Conservation (phyloP, 2,888 invertebrate species). For the Cataglyphis livida region DNA sequence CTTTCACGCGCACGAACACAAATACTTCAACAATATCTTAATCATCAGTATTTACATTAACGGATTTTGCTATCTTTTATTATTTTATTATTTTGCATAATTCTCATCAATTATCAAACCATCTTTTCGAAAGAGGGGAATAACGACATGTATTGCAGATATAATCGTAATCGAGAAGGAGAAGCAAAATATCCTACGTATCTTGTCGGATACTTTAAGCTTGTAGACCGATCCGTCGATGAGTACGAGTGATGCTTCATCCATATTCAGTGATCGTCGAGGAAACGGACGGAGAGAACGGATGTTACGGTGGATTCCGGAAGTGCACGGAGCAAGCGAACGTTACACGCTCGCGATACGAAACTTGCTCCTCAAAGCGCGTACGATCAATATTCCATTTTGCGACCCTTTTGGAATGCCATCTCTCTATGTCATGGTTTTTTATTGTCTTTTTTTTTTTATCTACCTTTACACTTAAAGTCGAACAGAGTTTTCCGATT, state of each 20-base stretch:
- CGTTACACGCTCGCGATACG: constrained; percentile 40
- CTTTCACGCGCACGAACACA: too few species aligned
- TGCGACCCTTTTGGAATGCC: constrained; percentile 16
- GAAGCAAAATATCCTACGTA: constrained; percentile 18
- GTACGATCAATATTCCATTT: constrained; percentile 46
- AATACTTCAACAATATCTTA: neutral
- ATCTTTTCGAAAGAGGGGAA: neutral
- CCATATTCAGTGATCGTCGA: constrained; percentile 67
- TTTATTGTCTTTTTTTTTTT: neutral
- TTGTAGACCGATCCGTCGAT: constrained; percentile 35
- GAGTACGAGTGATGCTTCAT: constrained; percentile 59
- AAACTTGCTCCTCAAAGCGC: constrained; percentile 42
- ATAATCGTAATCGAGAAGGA: neutral
- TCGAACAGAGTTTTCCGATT: neutral
- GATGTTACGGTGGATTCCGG: constrained; percentile 41
- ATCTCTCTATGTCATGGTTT: neutral
- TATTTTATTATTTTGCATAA: neutral
- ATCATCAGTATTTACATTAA: neutral
- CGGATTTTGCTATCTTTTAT: neutral
- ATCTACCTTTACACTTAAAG: neutral
- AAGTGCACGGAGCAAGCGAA: constrained; percentile 36
- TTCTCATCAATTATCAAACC: neutral
- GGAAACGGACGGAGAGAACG: constrained; percentile 55
- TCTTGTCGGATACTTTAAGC: constrained; percentile 43
- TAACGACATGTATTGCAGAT: neutral